A percentile compares a stretch with the other conserved stretches of the same genome.
Conservation (phyloP, 1,140 invertebrate genomes). For the Latrodectus geometricus region DNA sequence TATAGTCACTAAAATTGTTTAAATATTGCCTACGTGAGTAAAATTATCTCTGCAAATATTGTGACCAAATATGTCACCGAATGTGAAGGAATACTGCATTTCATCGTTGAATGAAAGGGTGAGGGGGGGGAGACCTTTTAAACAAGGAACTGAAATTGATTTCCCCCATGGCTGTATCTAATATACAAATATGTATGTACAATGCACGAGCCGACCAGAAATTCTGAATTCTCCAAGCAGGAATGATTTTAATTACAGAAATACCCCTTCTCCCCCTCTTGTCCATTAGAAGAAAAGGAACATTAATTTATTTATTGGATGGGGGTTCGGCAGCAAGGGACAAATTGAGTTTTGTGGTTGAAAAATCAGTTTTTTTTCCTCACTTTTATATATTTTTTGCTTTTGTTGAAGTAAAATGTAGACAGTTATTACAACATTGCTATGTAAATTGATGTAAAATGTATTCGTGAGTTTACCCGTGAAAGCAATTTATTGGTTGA, state of each 20-base stretch:
- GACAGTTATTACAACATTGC: no score
- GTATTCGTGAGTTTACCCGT: no score
- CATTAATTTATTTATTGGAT: slow-evolving; percentile 30
- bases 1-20: no score
- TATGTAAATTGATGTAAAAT: no score
- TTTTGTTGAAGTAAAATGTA: no score
- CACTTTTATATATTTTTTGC: no score
- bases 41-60: background rate
- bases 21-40: no score
- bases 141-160: slow-evolving; percentile 45
- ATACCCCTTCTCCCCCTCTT: background rate
- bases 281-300: slow-evolving; percentile 20
- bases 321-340: background rate
- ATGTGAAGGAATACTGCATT: background rate
- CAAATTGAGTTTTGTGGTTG: background rate
- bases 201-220: slow-evolving; percentile 23
- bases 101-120: background rate
- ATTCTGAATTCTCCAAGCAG: background rate
- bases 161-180: slow-evolving; percentile 52
- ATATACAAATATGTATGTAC: slow-evolving; percentile 57
- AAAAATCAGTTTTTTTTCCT: no score
- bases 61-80: slow-evolving; percentile 12
- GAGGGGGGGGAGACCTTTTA: slow-evolving; percentile 40
- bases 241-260: slow-evolving; percentile 36
- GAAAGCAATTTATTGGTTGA: no score